A percentile compares a stretch with the other conserved stretches of the same genome.
Evolutionary conservation across 2,113 vertebrate genomes (phyloP).

Genomic region (Xenus cinereus): DNA sequence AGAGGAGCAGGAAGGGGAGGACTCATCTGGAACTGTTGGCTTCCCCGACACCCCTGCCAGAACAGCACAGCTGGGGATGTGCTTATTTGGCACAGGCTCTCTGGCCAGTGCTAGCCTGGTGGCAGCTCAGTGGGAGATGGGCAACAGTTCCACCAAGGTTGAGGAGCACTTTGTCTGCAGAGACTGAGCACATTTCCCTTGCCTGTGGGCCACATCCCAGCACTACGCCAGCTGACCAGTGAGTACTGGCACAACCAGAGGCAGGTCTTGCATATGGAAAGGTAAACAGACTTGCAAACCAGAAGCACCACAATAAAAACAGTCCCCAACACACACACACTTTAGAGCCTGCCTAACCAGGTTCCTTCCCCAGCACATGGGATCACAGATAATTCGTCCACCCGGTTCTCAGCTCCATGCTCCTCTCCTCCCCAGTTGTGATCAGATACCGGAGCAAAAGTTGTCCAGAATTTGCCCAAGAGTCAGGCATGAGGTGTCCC

Average conservation of each 20-base stretch:
- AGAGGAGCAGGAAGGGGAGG: neutral
- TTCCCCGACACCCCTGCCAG: neutral
- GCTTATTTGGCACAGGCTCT: neutral
- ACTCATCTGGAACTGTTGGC: neutral
- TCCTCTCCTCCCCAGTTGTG: neutral
- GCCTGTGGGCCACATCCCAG: neutral
- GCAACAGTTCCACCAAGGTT: neutral
- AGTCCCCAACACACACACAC: neutral
- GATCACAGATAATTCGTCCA: neutral
- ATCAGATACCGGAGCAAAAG: neutral
- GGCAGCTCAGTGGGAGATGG: neutral
- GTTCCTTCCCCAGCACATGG: rapidly evolving
- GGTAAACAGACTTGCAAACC: neutral
- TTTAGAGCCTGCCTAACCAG: neutral
- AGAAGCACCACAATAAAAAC: neutral
- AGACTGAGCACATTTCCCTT: rapidly evolving
- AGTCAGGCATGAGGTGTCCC: neutral
- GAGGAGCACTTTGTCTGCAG: neutral
- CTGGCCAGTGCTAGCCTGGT: neutral
- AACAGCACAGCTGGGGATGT: neutral
- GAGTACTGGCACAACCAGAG: neutral
- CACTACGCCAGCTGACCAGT: neutral
- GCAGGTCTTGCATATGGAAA: neutral
- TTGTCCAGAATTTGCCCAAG: no score
- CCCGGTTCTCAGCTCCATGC: neutral